A percentile compares a stretch with the other conserved stretches of the same genome.
Conservation (phyloP, 2,888 invertebrate species). For the Phengaris arion region DNA sequence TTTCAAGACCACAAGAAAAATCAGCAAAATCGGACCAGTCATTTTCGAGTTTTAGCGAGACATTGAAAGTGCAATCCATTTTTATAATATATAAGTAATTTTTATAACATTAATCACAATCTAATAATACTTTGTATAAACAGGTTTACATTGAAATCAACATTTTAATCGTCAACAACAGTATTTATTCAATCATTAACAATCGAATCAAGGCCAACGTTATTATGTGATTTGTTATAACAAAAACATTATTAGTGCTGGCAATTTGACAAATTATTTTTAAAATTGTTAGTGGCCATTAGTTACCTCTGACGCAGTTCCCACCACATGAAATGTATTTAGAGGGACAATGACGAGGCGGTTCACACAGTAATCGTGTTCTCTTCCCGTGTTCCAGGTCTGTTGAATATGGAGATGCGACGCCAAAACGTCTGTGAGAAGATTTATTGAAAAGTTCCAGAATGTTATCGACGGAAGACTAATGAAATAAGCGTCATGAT, state of each 20-base stretch:
- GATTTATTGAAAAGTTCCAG: neutral
- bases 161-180: neutral
- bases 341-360: constrained; percentile 18
- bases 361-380: constrained; percentile 17
- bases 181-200: constrained; percentile 1
- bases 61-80: too few relatives aligned
- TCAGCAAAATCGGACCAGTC: too few relatives aligned
- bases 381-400: constrained; percentile 20
- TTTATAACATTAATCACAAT: too few relatives aligned
- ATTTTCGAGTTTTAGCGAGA: too few relatives aligned
- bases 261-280: constrained; percentile 30
- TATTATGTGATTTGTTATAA: neutral
- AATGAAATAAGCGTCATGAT: neutral
- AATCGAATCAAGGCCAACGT: neutral
- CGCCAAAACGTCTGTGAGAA: neutral
- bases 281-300: constrained; percentile 29
- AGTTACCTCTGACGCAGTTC: neutral
- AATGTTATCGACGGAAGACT: neutral
- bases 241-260: constrained; percentile 4
- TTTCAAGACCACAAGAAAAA: too few relatives aligned
- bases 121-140: neutral
- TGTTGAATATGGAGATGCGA: neutral
- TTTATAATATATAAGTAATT: too few relatives aligned
- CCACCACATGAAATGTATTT: constrained; percentile 1
- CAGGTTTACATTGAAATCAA: neutral